A percentile compares a stretch with the other conserved stretches of the same genome.
phyloP scores from a whole-genome alignment of 2,113 vertebrate genomes.

The Caranx melampygus region DNA sequence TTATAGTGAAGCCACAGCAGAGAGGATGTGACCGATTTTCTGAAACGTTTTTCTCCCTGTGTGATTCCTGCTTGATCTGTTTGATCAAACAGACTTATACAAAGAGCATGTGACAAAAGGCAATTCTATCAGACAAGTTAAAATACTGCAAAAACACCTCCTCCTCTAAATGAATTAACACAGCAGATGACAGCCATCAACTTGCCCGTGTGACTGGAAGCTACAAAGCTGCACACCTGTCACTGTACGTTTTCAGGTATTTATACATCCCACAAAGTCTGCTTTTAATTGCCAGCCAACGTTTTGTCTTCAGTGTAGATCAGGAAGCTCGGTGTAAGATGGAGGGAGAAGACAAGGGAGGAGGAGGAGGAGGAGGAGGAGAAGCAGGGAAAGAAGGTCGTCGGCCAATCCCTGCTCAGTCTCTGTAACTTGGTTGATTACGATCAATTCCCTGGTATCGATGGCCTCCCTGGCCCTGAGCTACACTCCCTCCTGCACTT shows the following conservation, averaged over 20 bases:
- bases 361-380: slow-evolving; percentile 53
- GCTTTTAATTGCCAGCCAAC: slow-evolving; percentile 13
- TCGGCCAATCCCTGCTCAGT: slow-evolving; percentile 77
- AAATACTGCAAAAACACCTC: slow-evolving; percentile 1
- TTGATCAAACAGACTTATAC: slow-evolving; percentile 20
- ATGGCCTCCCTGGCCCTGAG: slow-evolving; percentile 84
- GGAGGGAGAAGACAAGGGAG: slow-evolving; percentile 55
- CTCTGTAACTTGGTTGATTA: slow-evolving; percentile 87
- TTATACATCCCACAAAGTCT: neutral
- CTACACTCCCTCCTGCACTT: slow-evolving; percentile 82
- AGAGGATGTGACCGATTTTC: slow-evolving; percentile 60
- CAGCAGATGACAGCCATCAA: neutral
- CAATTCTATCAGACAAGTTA: slow-evolving; percentile 2
- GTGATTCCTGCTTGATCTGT: slow-evolving; percentile 47
- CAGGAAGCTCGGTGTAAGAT: slow-evolving; percentile 58
- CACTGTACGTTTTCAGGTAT: neutral
- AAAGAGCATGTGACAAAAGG: slow-evolving; percentile 5
- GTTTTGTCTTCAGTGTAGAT: slow-evolving; percentile 15
- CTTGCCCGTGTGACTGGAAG: neutral
- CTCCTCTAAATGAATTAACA: neutral
- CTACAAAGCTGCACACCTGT: neutral
- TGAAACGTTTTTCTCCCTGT: slow-evolving; percentile 28
- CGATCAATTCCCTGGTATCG: slow-evolving; percentile 87
- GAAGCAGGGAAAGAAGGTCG: slow-evolving; percentile 65
- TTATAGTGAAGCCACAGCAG: slow-evolving; percentile 74